Evolutionary conservation across 2,888 invertebrate species (phyloP), one percentile per base, ranked within the genome.

Genomic region (Polyploca ridens): DNA sequence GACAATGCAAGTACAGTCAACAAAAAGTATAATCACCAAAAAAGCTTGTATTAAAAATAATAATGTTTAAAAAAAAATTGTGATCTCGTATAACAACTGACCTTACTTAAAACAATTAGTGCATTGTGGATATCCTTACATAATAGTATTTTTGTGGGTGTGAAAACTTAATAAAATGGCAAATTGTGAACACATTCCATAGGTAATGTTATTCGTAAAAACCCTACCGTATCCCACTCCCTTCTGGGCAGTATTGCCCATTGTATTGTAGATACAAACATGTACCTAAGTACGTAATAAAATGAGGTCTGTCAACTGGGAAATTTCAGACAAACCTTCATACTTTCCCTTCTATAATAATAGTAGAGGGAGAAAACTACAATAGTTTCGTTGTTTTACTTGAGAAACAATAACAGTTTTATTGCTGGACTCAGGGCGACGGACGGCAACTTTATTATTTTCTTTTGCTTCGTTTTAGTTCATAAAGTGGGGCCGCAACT

Each of bases 371-470:
- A 11, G 8, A 38, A 8, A 38, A n/a, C 3, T 33, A 59, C 16
- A 59, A 33, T 16, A 35, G 8, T 59, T 61, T 41, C 7, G 16
- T 38, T 38, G 35, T 38, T 38, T n/a, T 44, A 41, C 27, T 61
- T 41, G 7, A 41, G 44, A 35, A 61, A 61, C 41, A 41, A 41
- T 44, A 61, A 35, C 35, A 61, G 41, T 19, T 19, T 38, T 61
- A 61, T 61, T 44, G 61, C 54, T 54, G 54, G 54, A 41, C 61
- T 44, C 61, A 5, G 27, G 4, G 60, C 44, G 19, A 41, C 41
- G 19, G 44, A 41, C 41, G 19, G 44, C 35, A n/a, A 33, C 35
- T 19, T 35, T 59, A 59, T 61, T 27, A 13, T 61, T 41, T 61
- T 27, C 41, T 19, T 61, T 61, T 19, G 44, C 54, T 19, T 54